Evolutionary conservation across 2,888 invertebrate genomes (phyloP).

Genomic region (Allacma fusca): DNA sequence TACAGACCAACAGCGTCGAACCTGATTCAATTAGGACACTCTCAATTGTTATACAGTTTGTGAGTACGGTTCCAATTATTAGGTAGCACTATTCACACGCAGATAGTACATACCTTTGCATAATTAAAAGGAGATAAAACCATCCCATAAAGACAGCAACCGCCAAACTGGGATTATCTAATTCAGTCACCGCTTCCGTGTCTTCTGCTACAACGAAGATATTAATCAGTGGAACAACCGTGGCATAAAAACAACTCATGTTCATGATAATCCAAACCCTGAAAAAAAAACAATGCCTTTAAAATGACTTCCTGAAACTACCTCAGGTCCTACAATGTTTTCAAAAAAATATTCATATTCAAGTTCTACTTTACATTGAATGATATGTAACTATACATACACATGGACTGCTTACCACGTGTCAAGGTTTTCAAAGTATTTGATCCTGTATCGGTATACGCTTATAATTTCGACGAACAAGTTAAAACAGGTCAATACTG

Average conservation of each 20-base stretch:
- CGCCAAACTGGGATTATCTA: slow-evolving; percentile 64
- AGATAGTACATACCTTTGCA: slow-evolving; percentile 73
- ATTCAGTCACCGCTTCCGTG: not conserved
- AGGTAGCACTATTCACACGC: too few species aligned
- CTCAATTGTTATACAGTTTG: not conserved
- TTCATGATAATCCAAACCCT: slow-evolving; percentile 58
- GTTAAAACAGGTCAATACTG: not conserved
- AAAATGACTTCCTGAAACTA: too few species aligned
- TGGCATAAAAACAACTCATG: slow-evolving; percentile 51
- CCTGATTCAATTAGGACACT: slow-evolving; percentile 63
- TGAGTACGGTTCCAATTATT: not conserved
- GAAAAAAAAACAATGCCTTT: too few species aligned
- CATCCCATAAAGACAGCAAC: slow-evolving; percentile 86
- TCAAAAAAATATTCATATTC: slow-evolving; percentile 12
- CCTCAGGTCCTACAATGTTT: too few species aligned
- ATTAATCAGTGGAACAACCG: not conserved
- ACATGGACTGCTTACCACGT: slow-evolving; percentile 2
- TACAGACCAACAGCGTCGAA: slow-evolving; percentile 81
- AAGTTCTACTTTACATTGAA: not conserved
- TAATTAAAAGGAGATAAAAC: slow-evolving; percentile 83
- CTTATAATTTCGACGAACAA: not conserved
- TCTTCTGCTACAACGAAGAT: not conserved
- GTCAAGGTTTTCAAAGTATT: slow-evolving; percentile 25
- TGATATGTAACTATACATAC: not conserved
- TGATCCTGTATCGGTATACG: slow-evolving; percentile 13